phyloP scores from a whole-genome alignment of 2,888 invertebrate genomes.

The Acronicta alni region DNA sequence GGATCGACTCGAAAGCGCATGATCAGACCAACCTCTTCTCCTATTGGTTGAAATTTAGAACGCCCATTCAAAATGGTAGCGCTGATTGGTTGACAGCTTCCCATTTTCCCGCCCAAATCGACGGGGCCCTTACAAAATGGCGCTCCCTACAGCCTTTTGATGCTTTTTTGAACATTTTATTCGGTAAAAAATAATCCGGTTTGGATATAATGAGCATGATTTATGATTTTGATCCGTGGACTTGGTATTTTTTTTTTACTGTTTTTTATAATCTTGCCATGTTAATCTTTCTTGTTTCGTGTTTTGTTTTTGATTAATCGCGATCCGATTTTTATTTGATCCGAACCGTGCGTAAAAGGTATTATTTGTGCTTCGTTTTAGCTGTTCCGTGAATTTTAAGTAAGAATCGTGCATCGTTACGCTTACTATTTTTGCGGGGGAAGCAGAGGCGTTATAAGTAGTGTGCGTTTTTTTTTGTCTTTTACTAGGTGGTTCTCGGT shows the following conservation, averaged over 20 bases:
- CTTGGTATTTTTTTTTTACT: slow-evolving; percentile 71
- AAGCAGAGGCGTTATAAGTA: background rate
- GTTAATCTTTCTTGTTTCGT: slow-evolving; percentile 84
- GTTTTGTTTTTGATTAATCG: slow-evolving; percentile 82
- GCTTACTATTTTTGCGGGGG: background rate
- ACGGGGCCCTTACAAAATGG: slow-evolving; percentile 86
- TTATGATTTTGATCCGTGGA: slow-evolving; percentile 86
- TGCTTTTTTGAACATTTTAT: slow-evolving; percentile 88
- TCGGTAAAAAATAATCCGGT: slow-evolving; percentile 89
- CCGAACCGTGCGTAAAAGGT: slow-evolving; percentile 43
- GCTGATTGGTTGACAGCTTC: slow-evolving; percentile 73
- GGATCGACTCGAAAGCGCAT: slow-evolving; percentile 87
- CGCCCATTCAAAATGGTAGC: slow-evolving; percentile 76
- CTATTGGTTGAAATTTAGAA: slow-evolving; percentile 76
- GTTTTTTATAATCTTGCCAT: slow-evolving; percentile 80
- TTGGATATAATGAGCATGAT: slow-evolving; percentile 89
- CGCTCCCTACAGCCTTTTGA: slow-evolving; percentile 87
- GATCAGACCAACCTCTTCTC: slow-evolving; percentile 71
- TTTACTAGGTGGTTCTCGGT: slow-evolving; percentile 12
- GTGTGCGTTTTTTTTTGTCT: background rate
- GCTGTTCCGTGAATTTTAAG: slow-evolving; percentile 35
- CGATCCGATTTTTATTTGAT: slow-evolving; percentile 73
- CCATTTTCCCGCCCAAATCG: slow-evolving; percentile 83
- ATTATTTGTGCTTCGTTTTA: slow-evolving; percentile 34
- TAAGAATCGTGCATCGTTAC: background rate